Conservation (phyloP, 2,888 invertebrate species). For the Pteria penguin region DNA sequence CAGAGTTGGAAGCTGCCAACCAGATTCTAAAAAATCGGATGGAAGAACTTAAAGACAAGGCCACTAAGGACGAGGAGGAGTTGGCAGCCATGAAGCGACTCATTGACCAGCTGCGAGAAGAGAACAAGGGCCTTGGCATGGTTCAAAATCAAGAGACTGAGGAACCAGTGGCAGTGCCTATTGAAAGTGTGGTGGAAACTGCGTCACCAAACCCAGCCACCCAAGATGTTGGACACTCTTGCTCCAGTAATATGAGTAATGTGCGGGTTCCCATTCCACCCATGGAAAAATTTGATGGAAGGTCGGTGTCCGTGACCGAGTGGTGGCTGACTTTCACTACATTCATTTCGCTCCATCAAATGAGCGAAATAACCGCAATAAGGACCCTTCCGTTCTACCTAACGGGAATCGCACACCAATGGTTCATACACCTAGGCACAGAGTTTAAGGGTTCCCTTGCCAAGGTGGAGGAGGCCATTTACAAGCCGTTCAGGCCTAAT, state of each 20-base stretch:
- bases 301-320: not conserved
- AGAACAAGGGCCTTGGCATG: not conserved
- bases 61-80: not conserved
- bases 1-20: not conserved
- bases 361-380: not conserved
- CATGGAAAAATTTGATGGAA: constrained; percentile 4
- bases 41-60: not conserved
- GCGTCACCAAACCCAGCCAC: too few relatives aligned
- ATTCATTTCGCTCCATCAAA: not conserved
- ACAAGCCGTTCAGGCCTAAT: not conserved
- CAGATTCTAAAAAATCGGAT: not conserved
- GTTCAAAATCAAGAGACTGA: too few relatives aligned
- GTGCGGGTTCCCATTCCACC: not conserved
- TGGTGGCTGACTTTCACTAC: not conserved
- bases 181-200: too few relatives aligned
- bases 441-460: not conserved
- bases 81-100: not conserved
- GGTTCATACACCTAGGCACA: not conserved
- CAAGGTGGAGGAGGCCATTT: constrained; percentile 3
- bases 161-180: too few relatives aligned
- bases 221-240: too few relatives aligned
- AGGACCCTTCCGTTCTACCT: constrained; percentile 3
- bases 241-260: too few relatives aligned
- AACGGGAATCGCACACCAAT: not conserved
- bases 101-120: not conserved